Percentiles rank a stretch among this genome's conserved stretches.
phyloP scores from a whole-genome alignment of 2,888 invertebrate genomes.

The Trichopria drosophilae region DNA sequence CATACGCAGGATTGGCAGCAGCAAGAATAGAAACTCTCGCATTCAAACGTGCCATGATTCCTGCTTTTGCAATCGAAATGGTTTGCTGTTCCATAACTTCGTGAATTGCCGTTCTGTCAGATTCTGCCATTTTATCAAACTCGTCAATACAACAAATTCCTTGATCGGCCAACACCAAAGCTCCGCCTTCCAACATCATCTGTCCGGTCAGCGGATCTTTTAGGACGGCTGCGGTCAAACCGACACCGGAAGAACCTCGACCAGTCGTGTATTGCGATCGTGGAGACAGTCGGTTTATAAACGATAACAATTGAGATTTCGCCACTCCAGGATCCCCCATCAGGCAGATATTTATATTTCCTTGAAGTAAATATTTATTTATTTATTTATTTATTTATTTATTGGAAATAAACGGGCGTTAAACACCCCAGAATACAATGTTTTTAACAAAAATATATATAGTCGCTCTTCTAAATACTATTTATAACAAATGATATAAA shows the following conservation, averaged over 20 bases:
- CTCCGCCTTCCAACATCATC: conserved; percentile 96
- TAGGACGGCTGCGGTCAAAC: conserved; percentile 96
- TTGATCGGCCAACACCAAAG: conserved; percentile 92
- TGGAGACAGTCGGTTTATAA: conserved; percentile 90
- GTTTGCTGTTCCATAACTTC: conserved; percentile 99
- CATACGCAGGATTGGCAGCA: conserved; percentile 98
- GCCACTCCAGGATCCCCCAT: conserved; percentile 99
- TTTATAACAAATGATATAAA: no score
- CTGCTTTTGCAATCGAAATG: conserved; percentile 98
- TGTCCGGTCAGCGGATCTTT: conserved; percentile 97
- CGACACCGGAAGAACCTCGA: conserved; percentile 96
- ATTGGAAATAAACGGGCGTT: no score
- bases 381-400: no score
- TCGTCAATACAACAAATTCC: conserved; percentile 99
- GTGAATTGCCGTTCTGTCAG: conserved; percentile 92
- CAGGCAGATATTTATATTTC: conserved; percentile 94
- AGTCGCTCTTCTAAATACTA: no score
- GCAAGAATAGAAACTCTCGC: conserved; percentile 97
- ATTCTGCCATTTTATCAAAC: conserved; percentile 99
- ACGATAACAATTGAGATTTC: conserved; percentile 93
- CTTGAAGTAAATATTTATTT: conserved; percentile 56
- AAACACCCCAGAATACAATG: no score
- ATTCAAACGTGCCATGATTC: conserved; percentile 97
- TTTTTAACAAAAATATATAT: no score
- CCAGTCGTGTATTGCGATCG: conserved; percentile 96